Evolutionary conservation across 2,888 invertebrate species (phyloP), one percentile per base, ranked within the genome.

Genomic region (Campoplex nolae): DNA sequence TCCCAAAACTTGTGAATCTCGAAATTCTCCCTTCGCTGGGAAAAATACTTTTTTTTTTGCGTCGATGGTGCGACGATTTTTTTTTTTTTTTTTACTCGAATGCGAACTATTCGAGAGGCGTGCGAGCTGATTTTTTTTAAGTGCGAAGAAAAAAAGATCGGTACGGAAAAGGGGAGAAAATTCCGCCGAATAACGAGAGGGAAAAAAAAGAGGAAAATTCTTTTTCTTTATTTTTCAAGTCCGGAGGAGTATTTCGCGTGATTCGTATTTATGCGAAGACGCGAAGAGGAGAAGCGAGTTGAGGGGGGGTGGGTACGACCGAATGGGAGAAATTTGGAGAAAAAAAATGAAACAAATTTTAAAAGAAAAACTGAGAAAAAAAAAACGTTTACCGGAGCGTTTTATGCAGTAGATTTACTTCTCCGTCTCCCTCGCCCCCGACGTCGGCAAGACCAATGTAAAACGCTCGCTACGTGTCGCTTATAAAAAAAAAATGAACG

Each of bases 211-310:
- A 18, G 54, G 70, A 23, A 48, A 51, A 51, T 65, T 75, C 32
- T 67, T 77, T 77, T 67, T 51, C 67, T 51, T 77, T 35, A 38
- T 67, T 35, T 77, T 38, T 11, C n/a, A 32, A 51, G 77, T 67
- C 65, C 48, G 35, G 67, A 35, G 77, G 48, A 67, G 65, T 42
- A 74, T 74, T 80, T 80, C 65, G 71, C 82, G 74, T 81, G 76
- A 68, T 73, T 88, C 78, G 79, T 84, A 78, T 54, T 42, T 82
- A 35, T 73, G 75, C 77, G 71, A 80, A 76, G 32, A 54, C n/a
- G 81, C 70, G 71, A 56, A 13, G 38, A 70, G 83, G 51, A 68
- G 32, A 51, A 73, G 65, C 67, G 32, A 65, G 56, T 51, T 42
- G 42, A 42, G 38, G n/a, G 8, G 51, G 32, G 65, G 58, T 1